phyloP scores from a whole-genome alignment of 2,113 vertebrate species.

The Myotis lucifugus region DNA sequence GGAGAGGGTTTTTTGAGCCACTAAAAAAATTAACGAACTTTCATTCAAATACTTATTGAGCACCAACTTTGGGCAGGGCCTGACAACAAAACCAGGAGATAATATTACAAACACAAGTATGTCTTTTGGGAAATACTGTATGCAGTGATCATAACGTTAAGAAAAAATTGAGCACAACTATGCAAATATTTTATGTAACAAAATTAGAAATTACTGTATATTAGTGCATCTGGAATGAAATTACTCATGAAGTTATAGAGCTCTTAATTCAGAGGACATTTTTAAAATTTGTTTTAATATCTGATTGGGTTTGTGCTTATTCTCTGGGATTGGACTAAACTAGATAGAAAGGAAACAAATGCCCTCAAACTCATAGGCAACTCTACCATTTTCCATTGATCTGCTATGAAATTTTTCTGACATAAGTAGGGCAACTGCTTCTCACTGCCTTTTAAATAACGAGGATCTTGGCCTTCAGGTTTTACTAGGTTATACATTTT shows the following conservation, averaged over 20 bases:
- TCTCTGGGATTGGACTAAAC: neutral
- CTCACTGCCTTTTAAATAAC: neutral
- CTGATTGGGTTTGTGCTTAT: neutral
- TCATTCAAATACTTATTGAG: slow-evolving; percentile 18
- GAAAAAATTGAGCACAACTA: neutral
- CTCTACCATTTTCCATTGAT: neutral
- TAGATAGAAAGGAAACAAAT: neutral
- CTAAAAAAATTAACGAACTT: slow-evolving; percentile 15
- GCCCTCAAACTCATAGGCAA: neutral
- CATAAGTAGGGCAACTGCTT: neutral
- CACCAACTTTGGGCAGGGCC: neutral
- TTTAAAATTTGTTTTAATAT: neutral
- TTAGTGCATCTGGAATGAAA: neutral
- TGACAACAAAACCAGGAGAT: neutral
- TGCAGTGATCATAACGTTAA: neutral
- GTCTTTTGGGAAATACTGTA: neutral
- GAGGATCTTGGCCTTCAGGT: neutral
- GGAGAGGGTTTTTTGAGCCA: neutral
- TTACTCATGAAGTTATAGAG: neutral
- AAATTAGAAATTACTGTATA: slow-evolving; percentile 2
- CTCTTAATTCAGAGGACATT: neutral
- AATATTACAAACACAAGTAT: neutral
- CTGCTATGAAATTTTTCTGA: neutral
- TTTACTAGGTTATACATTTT: neutral
- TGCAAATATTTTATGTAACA: neutral